Base-by-base conservation (phyloP, 2,113 vertebrate species). In the Ginglymostoma cirratum region DNA sequence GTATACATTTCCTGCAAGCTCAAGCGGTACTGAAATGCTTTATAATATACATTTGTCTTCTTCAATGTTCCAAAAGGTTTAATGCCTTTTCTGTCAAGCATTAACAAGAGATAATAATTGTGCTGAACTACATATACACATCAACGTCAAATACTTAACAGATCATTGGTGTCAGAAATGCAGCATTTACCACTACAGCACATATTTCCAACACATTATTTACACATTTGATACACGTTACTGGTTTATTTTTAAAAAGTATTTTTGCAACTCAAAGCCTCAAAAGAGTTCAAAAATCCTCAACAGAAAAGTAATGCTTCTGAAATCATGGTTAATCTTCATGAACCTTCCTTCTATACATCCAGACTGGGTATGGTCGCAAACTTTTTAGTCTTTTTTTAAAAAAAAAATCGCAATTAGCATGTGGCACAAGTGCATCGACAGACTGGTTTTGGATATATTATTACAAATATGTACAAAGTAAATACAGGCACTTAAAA, bases 401-500 rank as follows among this genome's bases (percentile, higher is more conserved):
- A 30, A 52, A 95, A 95, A 95, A 30, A 52, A 95, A 95, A 95
- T 52, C 69, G 94, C 45, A 52, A 96, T 97, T 96, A 96, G 65
- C 52, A 96, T 96, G 97, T 85, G 95, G 98, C 98, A 98, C 97
- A 83, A 96, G 97, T 97, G 97, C 97, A 97, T 97, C 97, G 97
- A 96, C 97, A 97, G 97, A 98, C 97, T 97, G 97, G 96, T 96
- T 98, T 97, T 96, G 96, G 97, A 97, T 97, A 97, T 97, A 97
- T 97, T 97, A 97, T 98, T 98, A 99, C 97, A 98, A 98, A 98
- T 99, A 99, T 99, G 97, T 99, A 99, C 99, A 99, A 98, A 98
- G 98, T 98, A 98, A 98, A 99, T 98, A 99, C 99, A 99, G 99
- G 99, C 99, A 99, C 99, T 99, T 99, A 98, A 99, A 98, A 98